Evolutionary conservation across 1,140 invertebrate species (phyloP), one percentile per base, ranked within the genome.

Genomic region (Aleiodes sp.): DNA sequence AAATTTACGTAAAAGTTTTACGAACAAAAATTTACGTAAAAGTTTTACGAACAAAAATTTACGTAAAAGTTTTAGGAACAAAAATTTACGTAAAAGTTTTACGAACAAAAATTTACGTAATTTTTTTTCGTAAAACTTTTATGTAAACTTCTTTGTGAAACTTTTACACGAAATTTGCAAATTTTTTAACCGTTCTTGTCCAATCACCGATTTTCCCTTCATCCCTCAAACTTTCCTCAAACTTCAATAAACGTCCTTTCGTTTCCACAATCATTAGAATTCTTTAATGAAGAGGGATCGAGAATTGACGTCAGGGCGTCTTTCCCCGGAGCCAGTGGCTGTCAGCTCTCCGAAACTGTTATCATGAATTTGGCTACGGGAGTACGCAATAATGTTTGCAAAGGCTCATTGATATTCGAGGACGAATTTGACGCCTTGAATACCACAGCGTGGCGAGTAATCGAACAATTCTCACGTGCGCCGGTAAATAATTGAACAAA

Each of bases 351-450:
- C 0, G 56, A 46, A 0, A 82, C 82, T 7, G 77, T 68, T 31
- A 2, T 79, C 14, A 72, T 75, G 4, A 60, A 78, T 8, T 1
- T 41, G 14, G 6, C 24, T 1, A 43, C 16, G 2, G 64, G 64
- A 6, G 63, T 10, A 63, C 70, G 21, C 14, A 65, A 70, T 65
- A 46, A 72, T n/a, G 4, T 26, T 43, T 85, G 84, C 61, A 43
- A 70, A 2, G 73, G 72, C n/a, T 62, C 78, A 65, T 65, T 82
- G 9, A 31, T 84, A 3, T 84, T 84, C 28, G 64, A 82, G 7
- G 83, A 86, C 2, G 67, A 77, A 24, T 85, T 84, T 28, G 62
- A 78, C n/a, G 43, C 19, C 19, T 24, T 82, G 1, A 67, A 78
- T 26, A 7, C 71, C 16, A 19, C 74, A 16, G 16, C 31, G 1